Conservation (phyloP, 2,113 vertebrate species). For the Neogale vison region DNA sequence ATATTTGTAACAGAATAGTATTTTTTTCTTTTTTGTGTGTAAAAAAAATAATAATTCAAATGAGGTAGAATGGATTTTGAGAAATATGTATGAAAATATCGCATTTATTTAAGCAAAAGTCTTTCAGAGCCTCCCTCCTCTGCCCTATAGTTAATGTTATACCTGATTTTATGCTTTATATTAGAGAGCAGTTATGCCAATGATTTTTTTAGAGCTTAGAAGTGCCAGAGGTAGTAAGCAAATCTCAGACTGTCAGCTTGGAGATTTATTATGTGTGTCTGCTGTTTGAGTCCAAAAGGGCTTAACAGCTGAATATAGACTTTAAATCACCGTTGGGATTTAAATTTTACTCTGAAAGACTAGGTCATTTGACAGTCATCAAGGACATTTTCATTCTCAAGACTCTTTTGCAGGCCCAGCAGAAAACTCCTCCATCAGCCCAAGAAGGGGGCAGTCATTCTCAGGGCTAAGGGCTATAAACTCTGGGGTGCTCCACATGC, state of each 20-base stretch:
- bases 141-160: neutral
- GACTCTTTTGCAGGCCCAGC: neutral
- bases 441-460: neutral
- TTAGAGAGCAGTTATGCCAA: neutral
- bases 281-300: slow-evolving; percentile 45
- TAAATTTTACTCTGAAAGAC: slow-evolving; percentile 64
- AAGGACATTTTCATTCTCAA: slow-evolving; percentile 54
- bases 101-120: neutral
- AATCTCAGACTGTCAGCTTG: slow-evolving; percentile 18
- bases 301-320: slow-evolving; percentile 57
- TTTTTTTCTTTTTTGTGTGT: neutral
- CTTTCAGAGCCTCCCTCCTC: neutral
- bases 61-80: neutral
- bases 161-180: neutral
- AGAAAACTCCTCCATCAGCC: neutral
- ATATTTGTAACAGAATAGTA: neutral
- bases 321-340: slow-evolving; percentile 58
- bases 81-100: neutral
- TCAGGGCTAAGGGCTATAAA: neutral
- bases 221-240: neutral
- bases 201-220: neutral
- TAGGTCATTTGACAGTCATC: slow-evolving; percentile 60
- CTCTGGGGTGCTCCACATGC: neutral
- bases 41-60: neutral
- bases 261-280: slow-evolving; percentile 50